Evolutionary conservation across 2,888 invertebrate species (phyloP), one percentile per base, ranked within the genome.

Genomic region (Odontothrips loti): DNA sequence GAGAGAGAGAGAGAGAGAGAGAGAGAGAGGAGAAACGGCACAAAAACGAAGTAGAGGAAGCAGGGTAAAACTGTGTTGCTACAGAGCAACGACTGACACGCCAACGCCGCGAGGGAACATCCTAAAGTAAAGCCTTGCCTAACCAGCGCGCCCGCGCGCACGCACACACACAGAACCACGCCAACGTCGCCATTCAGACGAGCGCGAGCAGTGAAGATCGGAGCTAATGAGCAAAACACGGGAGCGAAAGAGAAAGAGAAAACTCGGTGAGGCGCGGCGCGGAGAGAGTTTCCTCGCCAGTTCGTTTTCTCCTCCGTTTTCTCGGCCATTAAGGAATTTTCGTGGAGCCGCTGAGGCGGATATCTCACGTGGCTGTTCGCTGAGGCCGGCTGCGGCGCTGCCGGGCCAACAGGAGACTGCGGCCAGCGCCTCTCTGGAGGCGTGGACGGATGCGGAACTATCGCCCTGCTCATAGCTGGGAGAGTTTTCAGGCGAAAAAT

Each of bases 141-240:
- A 6, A 43, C 34, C 34, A 43, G 34, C 34, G 34, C 34, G 34
- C 34, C 6, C 34, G 34, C 34, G 3, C 34, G 34, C 34, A 2
- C 34, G 34, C 34, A 58, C 15, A 58, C 15, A 20, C 15, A 58
- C 6, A 58, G 58, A 43, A 43, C 68, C 23, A 20, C 68, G 68
- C 10, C 68, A 12, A n/a, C 68, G 68, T 23, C 27, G 23, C 68
- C 68, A 75, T 75, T 75, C 68, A 68, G 68, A 11, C n/a, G 23
- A 20, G 27, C 68, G 23, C 23, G 23, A 27, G 23, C 23, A n/a
- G 23, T n/a, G 12, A 12, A 75, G 27, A 27, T 1, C 68, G n/a
- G 27, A 27, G 68, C 68, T 75, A 75, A 75, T 75, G 68, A 75
- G 68, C 27, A 75, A 23, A 75, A 75, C 68, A 75, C 9, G 68